Evolutionary conservation across 2,113 vertebrate species (phyloP).

Genomic region (Cephalopterus ornatus): DNA sequence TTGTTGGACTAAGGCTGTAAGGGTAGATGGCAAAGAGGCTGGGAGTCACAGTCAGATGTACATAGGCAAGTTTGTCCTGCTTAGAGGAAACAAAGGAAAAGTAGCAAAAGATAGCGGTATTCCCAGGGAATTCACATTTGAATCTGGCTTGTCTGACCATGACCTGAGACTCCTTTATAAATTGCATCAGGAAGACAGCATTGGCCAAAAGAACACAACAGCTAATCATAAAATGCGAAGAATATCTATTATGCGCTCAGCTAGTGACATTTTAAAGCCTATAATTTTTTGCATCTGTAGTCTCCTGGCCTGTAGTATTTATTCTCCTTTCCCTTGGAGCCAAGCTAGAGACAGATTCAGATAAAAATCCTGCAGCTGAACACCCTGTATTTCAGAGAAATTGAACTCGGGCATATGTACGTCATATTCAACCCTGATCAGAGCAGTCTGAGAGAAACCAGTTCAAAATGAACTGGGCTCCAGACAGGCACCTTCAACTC

Average conservation of each 20-base stretch:
- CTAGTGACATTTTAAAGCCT: conserved; percentile 59
- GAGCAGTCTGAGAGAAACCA: not conserved
- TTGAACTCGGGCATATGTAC: not conserved
- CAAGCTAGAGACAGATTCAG: conserved; percentile 19
- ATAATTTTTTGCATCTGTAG: conserved; percentile 61
- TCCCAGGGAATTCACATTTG: conserved; percentile 13
- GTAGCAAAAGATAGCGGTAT: not conserved
- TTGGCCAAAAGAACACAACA: conserved; percentile 31
- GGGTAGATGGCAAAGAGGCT: not conserved
- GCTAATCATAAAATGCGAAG: conserved; percentile 35
- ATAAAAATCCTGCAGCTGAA: conserved; percentile 11
- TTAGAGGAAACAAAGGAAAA: not conserved
- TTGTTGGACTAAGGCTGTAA: not conserved
- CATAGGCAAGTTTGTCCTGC: not conserved
- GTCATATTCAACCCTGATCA: not conserved
- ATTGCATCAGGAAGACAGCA: conserved; percentile 37
- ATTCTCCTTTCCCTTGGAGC: not conserved
- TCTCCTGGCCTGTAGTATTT: not conserved
- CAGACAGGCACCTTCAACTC: not conserved
- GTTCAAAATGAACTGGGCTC: not conserved
- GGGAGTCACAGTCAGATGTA: not conserved
- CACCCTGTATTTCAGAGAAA: not conserved
- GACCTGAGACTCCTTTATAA: conserved; percentile 29
- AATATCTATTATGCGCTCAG: conserved; percentile 57
- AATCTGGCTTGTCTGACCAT: not conserved